Conservation (phyloP, 2,113 vertebrate species). For the Rattus norvegicus region GRCr8 NC_086029.1:40372501-40373000, state of each 20-base stretch:
- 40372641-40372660: constrained; percentile 27
- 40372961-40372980: neutral
- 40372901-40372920: neutral
- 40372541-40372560: neutral
- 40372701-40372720: neutral
- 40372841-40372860: neutral
- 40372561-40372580: neutral
- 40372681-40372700: neutral
- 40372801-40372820: neutral
- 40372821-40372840: neutral
- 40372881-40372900: neutral
- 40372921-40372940: neutral
- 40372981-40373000: neutral
- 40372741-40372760: neutral
- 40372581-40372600: constrained; percentile 26
- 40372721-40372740: neutral
- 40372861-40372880: neutral
- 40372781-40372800: neutral
- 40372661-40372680: neutral
- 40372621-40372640: neutral
- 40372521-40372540: neutral
- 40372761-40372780: neutral
- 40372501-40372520: neutral
- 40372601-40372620: neutral
- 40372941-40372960: neutral